phyloP scores from a whole-genome alignment of 2,797 vertebrate genomes.

The Argya squamiceps region DNA sequence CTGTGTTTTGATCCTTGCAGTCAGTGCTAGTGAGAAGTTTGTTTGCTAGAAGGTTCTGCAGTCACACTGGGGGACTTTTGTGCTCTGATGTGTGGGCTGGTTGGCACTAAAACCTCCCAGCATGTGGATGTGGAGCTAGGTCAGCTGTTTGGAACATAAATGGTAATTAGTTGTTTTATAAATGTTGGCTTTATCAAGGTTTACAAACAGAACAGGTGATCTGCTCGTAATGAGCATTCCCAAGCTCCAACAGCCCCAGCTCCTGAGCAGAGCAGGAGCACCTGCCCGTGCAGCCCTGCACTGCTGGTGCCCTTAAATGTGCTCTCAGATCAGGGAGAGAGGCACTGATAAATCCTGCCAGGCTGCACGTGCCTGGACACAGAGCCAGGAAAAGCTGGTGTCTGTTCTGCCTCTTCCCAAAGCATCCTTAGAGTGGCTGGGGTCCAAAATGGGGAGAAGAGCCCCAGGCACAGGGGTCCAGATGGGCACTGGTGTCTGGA shows the following conservation, averaged over 20 bases:
- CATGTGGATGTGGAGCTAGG: neutral
- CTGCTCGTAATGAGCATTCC: neutral
- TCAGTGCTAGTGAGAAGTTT: neutral
- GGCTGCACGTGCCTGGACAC: neutral
- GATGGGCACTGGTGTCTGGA: accelerated
- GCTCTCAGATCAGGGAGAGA: neutral
- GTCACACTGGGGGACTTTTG: neutral
- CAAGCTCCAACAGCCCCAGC: neutral
- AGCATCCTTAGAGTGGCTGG: accelerated
- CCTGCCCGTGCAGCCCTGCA: neutral
- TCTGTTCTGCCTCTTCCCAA: neutral
- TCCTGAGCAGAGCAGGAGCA: neutral
- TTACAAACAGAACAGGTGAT: neutral
- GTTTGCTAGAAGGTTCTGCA: conserved; percentile 7
- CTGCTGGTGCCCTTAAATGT: neutral
- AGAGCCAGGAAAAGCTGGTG: neutral
- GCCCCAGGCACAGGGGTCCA: neutral
- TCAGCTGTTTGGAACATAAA: neutral
- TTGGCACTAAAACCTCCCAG: neutral
- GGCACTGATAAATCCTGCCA: neutral
- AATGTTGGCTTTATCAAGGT: neutral
- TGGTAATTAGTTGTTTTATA: neutral
- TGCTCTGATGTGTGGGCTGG: neutral
- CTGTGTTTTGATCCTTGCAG: neutral
- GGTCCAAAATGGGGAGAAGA: neutral